Conservation (phyloP, 1,140 invertebrate genomes). For the Drosophila parvula region DNA sequence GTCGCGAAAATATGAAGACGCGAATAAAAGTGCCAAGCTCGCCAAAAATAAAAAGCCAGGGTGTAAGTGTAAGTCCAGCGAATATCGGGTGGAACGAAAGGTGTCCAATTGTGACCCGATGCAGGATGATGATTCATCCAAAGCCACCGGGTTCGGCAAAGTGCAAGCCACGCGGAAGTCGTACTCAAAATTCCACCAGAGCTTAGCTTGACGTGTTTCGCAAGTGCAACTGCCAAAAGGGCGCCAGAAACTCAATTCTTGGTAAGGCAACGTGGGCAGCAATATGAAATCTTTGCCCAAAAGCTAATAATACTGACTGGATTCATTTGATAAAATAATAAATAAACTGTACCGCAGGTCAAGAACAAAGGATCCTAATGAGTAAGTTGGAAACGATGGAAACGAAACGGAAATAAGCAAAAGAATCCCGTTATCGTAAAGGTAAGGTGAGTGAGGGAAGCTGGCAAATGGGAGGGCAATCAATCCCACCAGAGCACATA, state of each 20-base stretch:
- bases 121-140: conserved; percentile 32
- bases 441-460: neutral
- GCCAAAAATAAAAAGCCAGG: conserved; percentile 1
- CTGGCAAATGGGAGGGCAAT: conserved; percentile 10
- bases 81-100: conserved; percentile 30
- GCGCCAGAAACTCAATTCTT: neutral
- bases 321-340: too few species aligned
- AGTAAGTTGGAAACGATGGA: neutral
- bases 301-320: too few species aligned
- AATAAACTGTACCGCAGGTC: neutral
- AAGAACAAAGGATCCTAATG: neutral
- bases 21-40: conserved; percentile 38
- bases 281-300: too few species aligned
- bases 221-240: conserved; percentile 11
- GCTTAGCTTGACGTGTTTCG: conserved; percentile 5
- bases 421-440: neutral
- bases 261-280: too few species aligned
- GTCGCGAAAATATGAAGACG: conserved; percentile 21
- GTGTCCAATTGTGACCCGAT: conserved; percentile 54
- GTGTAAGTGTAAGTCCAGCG: conserved; percentile 13
- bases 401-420: neutral
- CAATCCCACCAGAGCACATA: conserved; percentile 32
- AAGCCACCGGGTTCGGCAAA: conserved; percentile 29
- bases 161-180: conserved; percentile 46
- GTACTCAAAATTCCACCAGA: conserved; percentile 18